Percentiles rank a stretch among this genome's conserved stretches.
phyloP scores from a whole-genome alignment of 2,888 invertebrate genomes.

The Melinaea marsaeus region DNA sequence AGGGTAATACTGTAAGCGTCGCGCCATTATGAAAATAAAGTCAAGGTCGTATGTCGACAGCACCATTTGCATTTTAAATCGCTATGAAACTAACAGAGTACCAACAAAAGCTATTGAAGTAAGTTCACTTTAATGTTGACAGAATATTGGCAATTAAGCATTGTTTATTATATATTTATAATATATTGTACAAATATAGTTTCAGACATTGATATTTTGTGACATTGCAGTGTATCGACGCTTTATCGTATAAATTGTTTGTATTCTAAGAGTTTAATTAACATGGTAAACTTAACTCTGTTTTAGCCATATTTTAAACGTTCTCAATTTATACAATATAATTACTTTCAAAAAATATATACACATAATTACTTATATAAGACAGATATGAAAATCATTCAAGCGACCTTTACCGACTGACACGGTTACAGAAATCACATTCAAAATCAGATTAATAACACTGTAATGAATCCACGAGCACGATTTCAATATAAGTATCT shows the following conservation, averaged over 20 bases:
- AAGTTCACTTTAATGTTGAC: no score
- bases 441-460: slow-evolving; percentile 10
- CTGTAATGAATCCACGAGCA: not conserved
- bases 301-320: not conserved
- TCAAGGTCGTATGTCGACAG: not conserved
- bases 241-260: no score
- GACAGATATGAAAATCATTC: slow-evolving; percentile 3
- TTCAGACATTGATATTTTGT: no score
- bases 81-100: not conserved
- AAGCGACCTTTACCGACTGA: slow-evolving; percentile 14
- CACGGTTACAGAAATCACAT: slow-evolving; percentile 11
- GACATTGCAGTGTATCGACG: no score
- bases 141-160: no score
- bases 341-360: slow-evolving; percentile 10
- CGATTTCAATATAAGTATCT: slow-evolving; percentile 7
- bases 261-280: no score
- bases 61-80: not conserved
- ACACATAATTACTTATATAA: slow-evolving; percentile 4
- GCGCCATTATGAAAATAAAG: not conserved
- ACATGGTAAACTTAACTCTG: no score
- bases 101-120: not conserved
- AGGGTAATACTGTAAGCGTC: not conserved
- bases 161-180: no score
- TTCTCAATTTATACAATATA: slow-evolving; percentile 6
- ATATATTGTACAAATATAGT: no score